Evolutionary conservation across 2,888 invertebrate genomes (phyloP), one percentile per base, ranked within the genome.

Genomic region (Cephus pygmeus): DNA sequence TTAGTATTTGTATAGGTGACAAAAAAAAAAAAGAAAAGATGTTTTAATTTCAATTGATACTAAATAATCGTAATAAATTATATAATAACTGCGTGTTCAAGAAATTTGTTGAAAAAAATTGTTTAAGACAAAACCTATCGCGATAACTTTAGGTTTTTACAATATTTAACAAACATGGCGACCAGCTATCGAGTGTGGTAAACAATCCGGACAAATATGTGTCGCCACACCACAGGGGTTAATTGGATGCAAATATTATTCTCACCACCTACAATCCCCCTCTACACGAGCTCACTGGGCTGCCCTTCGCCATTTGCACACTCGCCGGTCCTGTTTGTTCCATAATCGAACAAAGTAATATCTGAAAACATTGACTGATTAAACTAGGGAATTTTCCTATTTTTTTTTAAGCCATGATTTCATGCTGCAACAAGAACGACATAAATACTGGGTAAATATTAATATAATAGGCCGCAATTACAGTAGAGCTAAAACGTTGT

Each of bases 241-340:
- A 83, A 83, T 83, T 82, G 79, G 81, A 83, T 83, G 84, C 81
- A 84, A 84, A 84, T 83, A 83, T 83, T 84, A 83, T 83, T 83
- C 80, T 76, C 40, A 56, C 40, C 40, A 56, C 40, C 40, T 56
- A 56, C 23, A 56, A 56, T 40, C 40, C 15, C 23, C 15, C 40
- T 9, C 40, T 23, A 23, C 40, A 56, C 23, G 15, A 23, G 15
- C 40, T 23, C 23, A 56, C 40, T 4, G 40, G 40, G 15, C 40
- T 56, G 23, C 40, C 40, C 40, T 56, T 56, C 40, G 2, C 23
- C 40, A 9, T 56, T 56, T 56, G 40, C 40, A 56, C 15, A 56
- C 40, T 56, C 40, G 40, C 40, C 23, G 15, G 6, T 56, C 40
- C 40, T 56, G 23, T 56, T 56, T 56, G 40, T 56, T 56, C 69